phyloP scores from a whole-genome alignment of 2,113 vertebrate species.

The Callopanchax toddi region DNA sequence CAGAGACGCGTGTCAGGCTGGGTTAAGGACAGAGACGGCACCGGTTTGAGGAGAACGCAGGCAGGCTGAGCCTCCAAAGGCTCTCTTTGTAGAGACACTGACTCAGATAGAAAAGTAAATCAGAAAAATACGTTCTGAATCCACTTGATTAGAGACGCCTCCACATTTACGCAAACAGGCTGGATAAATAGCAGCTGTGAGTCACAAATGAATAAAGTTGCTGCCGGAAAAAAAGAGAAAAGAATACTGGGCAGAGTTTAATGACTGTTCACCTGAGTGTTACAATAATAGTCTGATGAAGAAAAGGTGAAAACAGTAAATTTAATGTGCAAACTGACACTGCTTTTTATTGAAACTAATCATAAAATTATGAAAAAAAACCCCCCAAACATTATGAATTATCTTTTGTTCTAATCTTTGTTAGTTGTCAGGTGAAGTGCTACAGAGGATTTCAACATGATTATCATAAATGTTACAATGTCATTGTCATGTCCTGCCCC shows the following conservation, averaged over 20 bases:
- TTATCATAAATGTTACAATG: too few relatives aligned
- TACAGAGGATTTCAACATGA: too few relatives aligned
- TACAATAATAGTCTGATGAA: not conserved
- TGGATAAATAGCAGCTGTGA: slow-evolving; percentile 46
- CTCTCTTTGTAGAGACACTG: slow-evolving; percentile 19
- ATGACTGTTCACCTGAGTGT: slow-evolving; percentile 10
- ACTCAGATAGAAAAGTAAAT: slow-evolving; percentile 33
- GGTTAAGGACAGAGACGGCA: slow-evolving; percentile 21
- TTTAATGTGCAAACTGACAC: too few relatives aligned
- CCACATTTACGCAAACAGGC: slow-evolving; percentile 40
- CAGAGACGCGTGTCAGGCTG: slow-evolving; percentile 14
- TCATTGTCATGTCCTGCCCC: too few relatives aligned
- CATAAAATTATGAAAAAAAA: too few relatives aligned
- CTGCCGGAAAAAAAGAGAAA: slow-evolving; percentile 8
- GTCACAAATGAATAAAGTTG: slow-evolving; percentile 42
- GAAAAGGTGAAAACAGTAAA: not conserved
- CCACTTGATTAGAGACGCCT: slow-evolving; percentile 50
- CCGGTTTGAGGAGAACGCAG: slow-evolving; percentile 19
- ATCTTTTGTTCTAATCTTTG: too few relatives aligned
- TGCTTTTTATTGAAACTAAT: too few relatives aligned
- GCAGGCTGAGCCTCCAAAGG: slow-evolving; percentile 7
- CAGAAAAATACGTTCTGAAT: slow-evolving; percentile 38
- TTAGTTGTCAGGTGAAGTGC: too few relatives aligned
- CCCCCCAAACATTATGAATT: too few relatives aligned
- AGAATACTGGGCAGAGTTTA: slow-evolving; percentile 1